A percentile compares a stretch with the other conserved stretches of the same genome.
Evolutionary conservation across 2,113 vertebrate species (phyloP).

Genomic region (Corythornis madagascariensis): DNA sequence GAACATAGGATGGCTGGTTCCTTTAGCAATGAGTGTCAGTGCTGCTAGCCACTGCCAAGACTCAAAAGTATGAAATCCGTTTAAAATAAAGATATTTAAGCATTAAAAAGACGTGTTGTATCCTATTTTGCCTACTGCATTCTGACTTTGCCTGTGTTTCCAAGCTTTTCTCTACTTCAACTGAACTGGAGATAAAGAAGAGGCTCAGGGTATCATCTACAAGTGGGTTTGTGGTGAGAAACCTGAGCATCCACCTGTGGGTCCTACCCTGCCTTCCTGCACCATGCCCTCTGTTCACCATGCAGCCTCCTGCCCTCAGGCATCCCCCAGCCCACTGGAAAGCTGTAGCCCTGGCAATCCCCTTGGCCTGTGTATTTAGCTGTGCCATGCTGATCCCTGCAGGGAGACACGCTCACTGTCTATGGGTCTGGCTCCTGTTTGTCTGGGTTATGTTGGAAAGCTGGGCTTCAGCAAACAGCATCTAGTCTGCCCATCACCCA

Average conservation of each 20-base stretch:
- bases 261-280: neutral
- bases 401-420: accelerated
- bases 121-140: neutral
- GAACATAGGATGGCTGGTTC: neutral
- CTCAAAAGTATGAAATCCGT: neutral
- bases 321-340: neutral
- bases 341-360: neutral
- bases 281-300: accelerated
- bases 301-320: neutral
- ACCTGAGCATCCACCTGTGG: neutral
- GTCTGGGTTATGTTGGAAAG: neutral
- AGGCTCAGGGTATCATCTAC: neutral
- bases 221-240: neutral
- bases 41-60: neutral
- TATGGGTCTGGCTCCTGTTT: neutral
- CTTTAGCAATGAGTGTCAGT: neutral
- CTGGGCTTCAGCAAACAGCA: neutral
- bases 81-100: neutral
- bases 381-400: neutral
- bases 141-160: neutral
- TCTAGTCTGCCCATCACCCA: neutral
- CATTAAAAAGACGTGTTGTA: neutral
- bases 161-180: neutral
- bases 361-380: neutral
- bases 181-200: neutral